A percentile compares a stretch with the other conserved stretches of the same genome.
phyloP scores from a whole-genome alignment of 2,888 invertebrate species.

The Celastrina argiolus region DNA sequence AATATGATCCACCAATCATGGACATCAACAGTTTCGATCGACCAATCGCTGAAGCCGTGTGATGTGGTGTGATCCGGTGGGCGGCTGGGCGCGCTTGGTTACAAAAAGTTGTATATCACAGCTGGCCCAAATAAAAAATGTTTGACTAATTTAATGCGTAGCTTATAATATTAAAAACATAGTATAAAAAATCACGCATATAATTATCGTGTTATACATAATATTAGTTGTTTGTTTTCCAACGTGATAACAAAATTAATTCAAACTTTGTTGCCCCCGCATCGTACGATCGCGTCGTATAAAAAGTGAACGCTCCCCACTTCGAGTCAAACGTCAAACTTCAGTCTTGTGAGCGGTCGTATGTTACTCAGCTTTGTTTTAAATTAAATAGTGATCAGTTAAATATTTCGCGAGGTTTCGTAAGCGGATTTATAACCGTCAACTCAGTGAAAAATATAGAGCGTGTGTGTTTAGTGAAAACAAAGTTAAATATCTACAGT shows the following conservation, averaged over 20 bases:
- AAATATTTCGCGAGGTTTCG: conserved; percentile 51
- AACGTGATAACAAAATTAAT: conserved; percentile 34
- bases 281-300: conserved; percentile 74
- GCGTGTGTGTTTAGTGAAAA: conserved; percentile 76
- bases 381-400: conserved; percentile 39
- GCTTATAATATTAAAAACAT: background rate
- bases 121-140: conserved; percentile 1
- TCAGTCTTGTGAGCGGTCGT: conserved; percentile 45
- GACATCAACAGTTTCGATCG: conserved; percentile 35
- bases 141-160: conserved; percentile 9
- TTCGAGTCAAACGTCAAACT: conserved; percentile 66
- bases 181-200: background rate
- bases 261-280: conserved; percentile 62
- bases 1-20: conserved; percentile 50
- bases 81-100: conserved; percentile 55
- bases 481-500: conserved; percentile 66
- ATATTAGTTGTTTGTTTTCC: conserved; percentile 21
- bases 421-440: conserved; percentile 57
- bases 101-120: background rate
- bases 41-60: conserved; percentile 60
- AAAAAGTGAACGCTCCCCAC: conserved; percentile 67
- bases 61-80: too few species aligned
- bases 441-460: conserved; percentile 55
- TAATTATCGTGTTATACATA: background rate
- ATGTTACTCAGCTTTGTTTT: conserved; percentile 41